Evolutionary conservation across 2,113 vertebrate genomes (phyloP).

Genomic region (Hirundichthys speculiger): DNA sequence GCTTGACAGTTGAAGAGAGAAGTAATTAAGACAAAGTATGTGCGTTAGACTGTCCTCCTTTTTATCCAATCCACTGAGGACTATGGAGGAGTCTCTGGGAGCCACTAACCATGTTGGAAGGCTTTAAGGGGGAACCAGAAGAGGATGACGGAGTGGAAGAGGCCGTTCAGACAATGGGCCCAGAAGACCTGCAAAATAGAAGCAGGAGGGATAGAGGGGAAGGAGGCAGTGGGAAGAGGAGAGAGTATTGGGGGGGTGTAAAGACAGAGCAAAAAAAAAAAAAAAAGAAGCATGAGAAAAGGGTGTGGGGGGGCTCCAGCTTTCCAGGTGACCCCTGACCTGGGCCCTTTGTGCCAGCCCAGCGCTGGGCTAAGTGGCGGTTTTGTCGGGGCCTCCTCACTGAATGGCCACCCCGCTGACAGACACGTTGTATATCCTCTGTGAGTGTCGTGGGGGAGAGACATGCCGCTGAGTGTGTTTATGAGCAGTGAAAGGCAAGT

Average conservation of each 20-base stretch:
- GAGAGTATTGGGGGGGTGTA: constrained; percentile 41
- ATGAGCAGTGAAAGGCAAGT: constrained; percentile 38
- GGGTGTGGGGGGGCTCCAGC: constrained; percentile 85
- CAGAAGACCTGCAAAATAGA: constrained; percentile 93
- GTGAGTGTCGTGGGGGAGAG: constrained; percentile 63
- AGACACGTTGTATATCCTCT: constrained; percentile 92
- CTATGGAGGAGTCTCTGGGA: constrained; percentile 56
- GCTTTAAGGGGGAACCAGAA: constrained; percentile 99
- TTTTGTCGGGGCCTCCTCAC: constrained; percentile 87
- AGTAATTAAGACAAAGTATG: constrained; percentile 75
- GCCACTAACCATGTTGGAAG: constrained; percentile 94
- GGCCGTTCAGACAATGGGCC: constrained; percentile 99
- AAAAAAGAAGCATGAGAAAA: constrained; percentile 91
- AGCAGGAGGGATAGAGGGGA: constrained; percentile 62
- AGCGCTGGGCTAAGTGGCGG: constrained; percentile 91
- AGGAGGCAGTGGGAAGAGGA: constrained; percentile 67
- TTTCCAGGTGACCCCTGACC: constrained; percentile 91
- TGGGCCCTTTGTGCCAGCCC: constrained; percentile 86
- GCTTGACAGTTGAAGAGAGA: constrained; percentile 62
- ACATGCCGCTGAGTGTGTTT: constrained; percentile 53
- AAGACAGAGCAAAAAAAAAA: constrained; percentile 72
- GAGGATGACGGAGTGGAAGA: constrained; percentile 99
- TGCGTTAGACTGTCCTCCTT: constrained; percentile 64
- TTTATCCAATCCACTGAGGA: constrained; percentile 45
- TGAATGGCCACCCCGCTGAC: constrained; percentile 91